Conservation (phyloP, 2,113 vertebrate genomes). For the Muscicapa adusta region DNA sequence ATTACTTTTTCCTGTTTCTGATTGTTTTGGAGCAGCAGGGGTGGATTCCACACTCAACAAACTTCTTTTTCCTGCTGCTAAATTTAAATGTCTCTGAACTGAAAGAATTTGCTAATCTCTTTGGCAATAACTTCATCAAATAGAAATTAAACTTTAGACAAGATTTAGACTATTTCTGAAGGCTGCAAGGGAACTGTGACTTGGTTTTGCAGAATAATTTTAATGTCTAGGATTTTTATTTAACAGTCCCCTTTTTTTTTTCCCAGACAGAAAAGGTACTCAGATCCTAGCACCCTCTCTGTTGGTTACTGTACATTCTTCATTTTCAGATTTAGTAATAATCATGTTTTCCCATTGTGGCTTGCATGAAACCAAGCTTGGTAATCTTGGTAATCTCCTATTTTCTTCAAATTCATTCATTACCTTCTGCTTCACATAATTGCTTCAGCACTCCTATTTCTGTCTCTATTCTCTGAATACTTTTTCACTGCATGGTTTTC, state of each 20-base stretch:
- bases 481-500: not conserved
- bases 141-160: constrained; percentile 28
- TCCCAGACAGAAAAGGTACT: not conserved
- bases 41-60: constrained; percentile 64
- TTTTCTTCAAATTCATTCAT: not conserved
- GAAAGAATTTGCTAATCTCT: constrained; percentile 21
- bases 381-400: not conserved
- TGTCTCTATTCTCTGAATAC: not conserved
- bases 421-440: not conserved
- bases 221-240: not conserved
- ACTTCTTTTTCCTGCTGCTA: constrained; percentile 75
- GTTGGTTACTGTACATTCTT: not conserved
- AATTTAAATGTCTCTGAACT: constrained; percentile 75
- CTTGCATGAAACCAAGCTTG: not conserved
- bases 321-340: not conserved
- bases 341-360: not conserved
- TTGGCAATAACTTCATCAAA: not conserved
- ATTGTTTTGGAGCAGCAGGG: constrained; percentile 80
- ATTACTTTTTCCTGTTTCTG: constrained; percentile 87
- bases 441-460: not conserved
- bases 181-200: not conserved
- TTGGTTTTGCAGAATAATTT: not conserved
- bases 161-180: not conserved
- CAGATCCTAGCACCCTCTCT: not conserved
- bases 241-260: not conserved